A percentile compares a stretch with the other conserved stretches of the same genome.
Evolutionary conservation across 2,888 invertebrate species (phyloP).

Genomic region (Dioctria rufipes): DNA sequence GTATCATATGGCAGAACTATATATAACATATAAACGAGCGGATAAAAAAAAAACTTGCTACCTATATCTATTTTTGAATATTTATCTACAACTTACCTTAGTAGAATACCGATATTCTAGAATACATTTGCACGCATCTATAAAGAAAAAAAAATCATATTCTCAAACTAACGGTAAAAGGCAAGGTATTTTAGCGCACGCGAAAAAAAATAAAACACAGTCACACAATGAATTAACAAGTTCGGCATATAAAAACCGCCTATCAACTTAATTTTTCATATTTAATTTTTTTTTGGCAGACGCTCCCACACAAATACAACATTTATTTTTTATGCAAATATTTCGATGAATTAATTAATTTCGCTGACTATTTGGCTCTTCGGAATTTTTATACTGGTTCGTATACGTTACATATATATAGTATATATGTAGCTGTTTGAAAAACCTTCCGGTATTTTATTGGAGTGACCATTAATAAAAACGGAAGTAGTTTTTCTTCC

Average conservation of each 20-base stretch:
- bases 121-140: not conserved
- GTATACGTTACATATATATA: too few relatives aligned
- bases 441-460: not conserved
- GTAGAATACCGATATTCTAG: not conserved
- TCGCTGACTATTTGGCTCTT: not conserved
- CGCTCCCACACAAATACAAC: not conserved
- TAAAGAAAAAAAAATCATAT: not conserved
- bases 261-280: not conserved
- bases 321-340: not conserved
- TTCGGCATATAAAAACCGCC: not conserved
- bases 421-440: not conserved
- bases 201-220: not conserved
- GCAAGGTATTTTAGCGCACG: not conserved
- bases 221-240: not conserved
- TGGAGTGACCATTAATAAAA: not conserved
- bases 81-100: not conserved
- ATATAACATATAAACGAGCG: too few relatives aligned
- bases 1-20: not conserved
- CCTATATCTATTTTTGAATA: not conserved
- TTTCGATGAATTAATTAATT: not conserved
- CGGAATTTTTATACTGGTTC: not conserved
- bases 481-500: conserved; percentile 3
- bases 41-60: not conserved
- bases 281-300: too few relatives aligned
- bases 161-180: conserved; percentile 3